Percentiles rank a stretch among this genome's conserved stretches.
These are phyloP conservation scores for Protonibea diacanthus DNA, from an alignment of 2,797 vertebrate species.

Conservation along the genomic window DNA sequence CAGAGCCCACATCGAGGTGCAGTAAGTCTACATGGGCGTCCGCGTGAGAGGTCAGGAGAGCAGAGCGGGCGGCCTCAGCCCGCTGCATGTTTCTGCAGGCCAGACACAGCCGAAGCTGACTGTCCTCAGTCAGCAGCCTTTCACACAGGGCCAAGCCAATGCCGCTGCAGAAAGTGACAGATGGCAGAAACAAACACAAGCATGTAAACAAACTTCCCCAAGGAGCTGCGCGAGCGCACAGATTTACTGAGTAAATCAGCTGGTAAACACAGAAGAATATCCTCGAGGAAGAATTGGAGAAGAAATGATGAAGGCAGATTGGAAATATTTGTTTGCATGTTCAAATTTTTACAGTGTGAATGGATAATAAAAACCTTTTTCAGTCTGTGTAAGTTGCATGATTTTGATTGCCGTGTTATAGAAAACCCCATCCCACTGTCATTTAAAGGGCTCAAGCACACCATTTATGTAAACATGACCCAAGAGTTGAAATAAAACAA, in stretches of 20 bases:
- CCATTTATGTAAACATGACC: no score
- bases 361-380: no score
- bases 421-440: background rate
- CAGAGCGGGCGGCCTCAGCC: slow-evolving; percentile 83
- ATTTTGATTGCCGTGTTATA: no score
- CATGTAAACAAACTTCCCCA: background rate
- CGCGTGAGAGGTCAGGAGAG: slow-evolving; percentile 83
- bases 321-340: background rate
- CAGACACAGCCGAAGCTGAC: slow-evolving; percentile 89
- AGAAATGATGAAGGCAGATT: background rate
- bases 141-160: slow-evolving; percentile 92
- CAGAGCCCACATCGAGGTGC: slow-evolving; percentile 88
- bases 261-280: background rate
- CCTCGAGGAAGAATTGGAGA: background rate
- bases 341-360: background rate
- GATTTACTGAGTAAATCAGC: background rate
- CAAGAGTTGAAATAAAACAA: background rate
- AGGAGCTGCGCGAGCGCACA: background rate
- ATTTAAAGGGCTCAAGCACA: background rate
- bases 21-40: slow-evolving; percentile 84
- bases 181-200: slow-evolving; percentile 21
- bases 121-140: slow-evolving; percentile 87
- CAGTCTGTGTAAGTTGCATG: no score
- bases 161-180: slow-evolving; percentile 82
- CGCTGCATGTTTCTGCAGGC: slow-evolving; percentile 90